Evolutionary conservation across 2,797 vertebrate species (phyloP).

Genomic region (Lophotriccus pileatus): DNA sequence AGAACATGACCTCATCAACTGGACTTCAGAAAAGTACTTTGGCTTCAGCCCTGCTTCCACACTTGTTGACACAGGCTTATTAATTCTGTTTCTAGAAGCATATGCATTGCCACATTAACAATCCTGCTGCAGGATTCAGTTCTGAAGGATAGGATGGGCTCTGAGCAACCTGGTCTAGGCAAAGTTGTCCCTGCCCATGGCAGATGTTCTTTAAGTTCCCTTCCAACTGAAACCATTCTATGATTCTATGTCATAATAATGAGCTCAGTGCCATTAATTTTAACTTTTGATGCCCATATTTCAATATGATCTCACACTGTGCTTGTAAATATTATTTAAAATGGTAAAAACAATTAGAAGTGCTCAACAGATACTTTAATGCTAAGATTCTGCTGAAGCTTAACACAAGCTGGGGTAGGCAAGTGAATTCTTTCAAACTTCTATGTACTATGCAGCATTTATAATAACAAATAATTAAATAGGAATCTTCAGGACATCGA

Average conservation of each 20-base stretch:
- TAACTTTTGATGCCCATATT: background rate
- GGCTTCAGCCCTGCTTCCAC: background rate
- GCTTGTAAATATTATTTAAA: background rate
- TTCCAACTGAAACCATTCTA: background rate
- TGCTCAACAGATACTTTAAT: background rate
- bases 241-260: background rate
- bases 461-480: slow-evolving; percentile 26
- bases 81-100: background rate
- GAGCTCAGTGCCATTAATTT: background rate
- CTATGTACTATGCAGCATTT: background rate
- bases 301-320: background rate
- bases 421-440: background rate
- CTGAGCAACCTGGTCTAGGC: background rate
- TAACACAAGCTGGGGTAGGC: background rate
- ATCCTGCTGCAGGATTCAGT: background rate
- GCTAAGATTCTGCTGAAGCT: background rate
- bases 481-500: background rate
- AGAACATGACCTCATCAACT: background rate
- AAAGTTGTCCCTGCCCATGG: background rate
- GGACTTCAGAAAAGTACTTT: background rate
- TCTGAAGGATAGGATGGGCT: background rate
- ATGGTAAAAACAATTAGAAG: background rate
- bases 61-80: background rate
- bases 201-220: background rate
- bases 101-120: fast-evolving